Evolutionary conservation across 2,888 invertebrate genomes (phyloP).

Genomic region (Eremobia ochroleuca): DNA sequence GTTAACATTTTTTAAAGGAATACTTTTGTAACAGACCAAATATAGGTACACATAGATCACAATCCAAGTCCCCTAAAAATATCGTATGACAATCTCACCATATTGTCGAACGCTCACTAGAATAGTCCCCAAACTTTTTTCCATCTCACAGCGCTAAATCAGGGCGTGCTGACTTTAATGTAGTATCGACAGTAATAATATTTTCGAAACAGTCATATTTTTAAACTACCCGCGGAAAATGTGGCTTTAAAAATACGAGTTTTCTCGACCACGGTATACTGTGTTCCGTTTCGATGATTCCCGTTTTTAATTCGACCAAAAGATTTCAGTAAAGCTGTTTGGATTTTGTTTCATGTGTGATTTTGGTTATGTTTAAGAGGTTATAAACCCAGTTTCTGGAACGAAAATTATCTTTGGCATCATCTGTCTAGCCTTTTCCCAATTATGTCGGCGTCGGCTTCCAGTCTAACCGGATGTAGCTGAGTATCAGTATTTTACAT

Average conservation of each 20-base stretch:
- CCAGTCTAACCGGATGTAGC: neutral
- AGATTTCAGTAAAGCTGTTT: conserved; percentile 8
- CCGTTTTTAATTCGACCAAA: conserved; percentile 40
- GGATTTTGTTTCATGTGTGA: neutral
- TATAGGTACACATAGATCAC: neutral
- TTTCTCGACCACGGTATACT: conserved; percentile 29
- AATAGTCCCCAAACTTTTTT: conserved; percentile 76
- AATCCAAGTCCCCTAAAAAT: neutral
- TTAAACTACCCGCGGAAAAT: conserved; percentile 41
- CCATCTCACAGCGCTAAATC: conserved; percentile 82
- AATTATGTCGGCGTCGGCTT: neutral
- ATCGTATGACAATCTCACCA: neutral
- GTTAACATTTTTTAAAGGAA: too few relatives aligned
- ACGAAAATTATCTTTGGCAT: neutral
- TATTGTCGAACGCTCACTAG: conserved; percentile 50
- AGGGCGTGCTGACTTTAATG: conserved; percentile 78
- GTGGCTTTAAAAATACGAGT: conserved; percentile 31
- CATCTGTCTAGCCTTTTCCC: neutral
- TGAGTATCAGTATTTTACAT: neutral
- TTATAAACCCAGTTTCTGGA: neutral
- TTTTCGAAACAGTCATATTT: conserved; percentile 69
- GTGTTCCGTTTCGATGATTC: conserved; percentile 58
- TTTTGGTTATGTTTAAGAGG: neutral
- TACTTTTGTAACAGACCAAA: too few relatives aligned
- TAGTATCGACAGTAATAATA: conserved; percentile 83